phyloP scores from a whole-genome alignment of 2,797 vertebrate genomes.

The Pseudochromis fuscus region DNA sequence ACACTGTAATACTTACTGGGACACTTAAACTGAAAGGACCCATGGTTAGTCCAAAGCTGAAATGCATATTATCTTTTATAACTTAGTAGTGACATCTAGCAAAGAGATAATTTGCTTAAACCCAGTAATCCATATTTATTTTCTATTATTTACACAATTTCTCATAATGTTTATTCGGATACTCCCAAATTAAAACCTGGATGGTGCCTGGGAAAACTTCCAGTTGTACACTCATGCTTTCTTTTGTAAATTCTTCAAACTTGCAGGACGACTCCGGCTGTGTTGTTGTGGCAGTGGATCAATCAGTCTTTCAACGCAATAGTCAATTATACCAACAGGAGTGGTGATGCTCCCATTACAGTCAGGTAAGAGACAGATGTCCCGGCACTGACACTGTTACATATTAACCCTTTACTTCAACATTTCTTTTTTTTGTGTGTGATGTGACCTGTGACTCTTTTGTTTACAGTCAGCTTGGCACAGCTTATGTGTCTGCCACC shows the following conservation, averaged over 20 bases:
- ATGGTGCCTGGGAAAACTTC: neutral
- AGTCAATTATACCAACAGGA: conserved; percentile 98
- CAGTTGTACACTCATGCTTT: neutral
- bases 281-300: conserved; percentile 99
- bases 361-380: conserved; percentile 84
- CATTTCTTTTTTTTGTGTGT: conserved; percentile 11
- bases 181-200: neutral
- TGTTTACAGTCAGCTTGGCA: conserved; percentile 93
- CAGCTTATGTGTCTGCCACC: conserved; percentile 96
- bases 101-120: neutral
- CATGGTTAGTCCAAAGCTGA: neutral
- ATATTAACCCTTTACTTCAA: conserved; percentile 55
- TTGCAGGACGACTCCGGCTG: conserved; percentile 93
- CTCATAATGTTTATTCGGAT: neutral
- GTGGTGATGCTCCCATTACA: conserved; percentile 95
- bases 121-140: neutral
- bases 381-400: neutral
- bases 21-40: neutral
- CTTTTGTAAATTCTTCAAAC: neutral
- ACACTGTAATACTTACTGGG: neutral
- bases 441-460: conserved; percentile 61
- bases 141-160: neutral
- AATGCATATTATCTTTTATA: neutral
- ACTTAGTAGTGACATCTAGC: neutral
- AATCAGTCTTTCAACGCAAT: conserved; percentile 99